Evolutionary conservation across 2,888 invertebrate species (phyloP), one percentile per base, ranked within the genome.

Genomic region (Nasonovia ribisnigri): DNA sequence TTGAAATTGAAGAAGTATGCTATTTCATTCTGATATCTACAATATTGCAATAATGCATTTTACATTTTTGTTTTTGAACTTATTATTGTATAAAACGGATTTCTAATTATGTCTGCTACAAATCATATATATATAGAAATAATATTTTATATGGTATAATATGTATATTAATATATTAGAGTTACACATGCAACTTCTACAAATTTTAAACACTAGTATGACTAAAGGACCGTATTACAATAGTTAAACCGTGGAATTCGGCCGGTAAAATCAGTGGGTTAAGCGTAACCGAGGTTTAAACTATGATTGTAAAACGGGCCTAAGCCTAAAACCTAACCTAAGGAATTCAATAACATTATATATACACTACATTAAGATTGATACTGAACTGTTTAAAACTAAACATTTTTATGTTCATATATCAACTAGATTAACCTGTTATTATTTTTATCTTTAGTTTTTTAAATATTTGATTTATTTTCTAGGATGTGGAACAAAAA

Each of bases 401-500:
- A 20, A 6, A 67, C 0, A 54, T 54, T 54, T 54, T 6, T 20
- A 36, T 36, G 67, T 6, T 0, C 36, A 51, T 51, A 48, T n/a
- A n/a, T 67, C 36, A 36, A 67, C 13, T 36, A 36, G 6, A 8
- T 67, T 67, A 36, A 67, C 36, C 36, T 20, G 13, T 67, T 16
- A 67, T 60, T 60, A 60, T 60, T 60, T n/a, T 11, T 60, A n/a
- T 60, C 16, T 42, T 88, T 90, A 90, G 87, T 94, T 90, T 90
- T 94, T 90, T 90, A 86, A 88, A 29, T 91, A 84, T 94, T 90
- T 94, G 95, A 95, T 95, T 95, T 95, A 95, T 95, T 96, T 96
- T 95, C 95, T 96, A 98, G 97, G 99, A 99, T 96, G 97, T 98
- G 95, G 99, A 99, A 95, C 99, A 99, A 96, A 99, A 99, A 96